A percentile compares a stretch with the other conserved stretches of the same genome.
phyloP scores from a whole-genome alignment of 23 tunicate species.

The Halocynthia roretzi region DNA sequence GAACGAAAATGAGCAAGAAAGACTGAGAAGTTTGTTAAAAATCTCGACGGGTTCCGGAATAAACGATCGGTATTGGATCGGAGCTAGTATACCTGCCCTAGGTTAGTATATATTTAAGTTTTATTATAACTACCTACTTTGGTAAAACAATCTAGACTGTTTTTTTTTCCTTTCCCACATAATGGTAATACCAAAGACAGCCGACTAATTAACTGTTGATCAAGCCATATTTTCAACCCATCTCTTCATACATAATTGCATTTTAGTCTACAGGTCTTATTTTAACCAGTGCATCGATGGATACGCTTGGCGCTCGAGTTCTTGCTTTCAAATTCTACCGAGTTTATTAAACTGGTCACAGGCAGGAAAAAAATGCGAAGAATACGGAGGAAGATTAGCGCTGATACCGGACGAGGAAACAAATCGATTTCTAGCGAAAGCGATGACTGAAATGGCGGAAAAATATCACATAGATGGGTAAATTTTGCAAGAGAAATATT shows the following conservation, averaged over 20 bases:
- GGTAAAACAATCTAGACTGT: too few relatives aligned
- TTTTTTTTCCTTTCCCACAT: too few relatives aligned
- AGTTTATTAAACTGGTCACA: neutral
- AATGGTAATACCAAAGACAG: too few relatives aligned
- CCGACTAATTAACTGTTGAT: too few relatives aligned
- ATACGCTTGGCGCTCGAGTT: neutral
- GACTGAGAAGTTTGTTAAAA: neutral
- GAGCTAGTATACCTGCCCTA: constrained; percentile 20
- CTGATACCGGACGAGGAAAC: constrained; percentile 2
- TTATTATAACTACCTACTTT: neutral
- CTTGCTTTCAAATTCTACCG: constrained; percentile 16
- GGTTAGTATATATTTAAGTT: constrained; percentile 1
- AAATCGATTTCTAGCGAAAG: constrained; percentile 8
- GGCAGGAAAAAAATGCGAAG: constrained; percentile 5
- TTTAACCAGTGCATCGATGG: constrained; percentile 23
- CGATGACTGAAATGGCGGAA: constrained; percentile 13
- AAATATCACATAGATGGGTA: constrained; percentile 4
- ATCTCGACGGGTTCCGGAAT: neutral
- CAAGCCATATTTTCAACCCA: too few relatives aligned
- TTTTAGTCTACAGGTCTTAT: constrained; percentile 7
- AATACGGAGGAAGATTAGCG: constrained; percentile 17
- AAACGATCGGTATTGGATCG: constrained; percentile 16
- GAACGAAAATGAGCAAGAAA: constrained; percentile 1
- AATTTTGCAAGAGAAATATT: too few relatives aligned
- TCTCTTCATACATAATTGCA: neutral